These are phyloP conservation scores for Chydorus sphaericus DNA, from an alignment of 2,888 invertebrate species.

Conservation along the genomic window DNA sequence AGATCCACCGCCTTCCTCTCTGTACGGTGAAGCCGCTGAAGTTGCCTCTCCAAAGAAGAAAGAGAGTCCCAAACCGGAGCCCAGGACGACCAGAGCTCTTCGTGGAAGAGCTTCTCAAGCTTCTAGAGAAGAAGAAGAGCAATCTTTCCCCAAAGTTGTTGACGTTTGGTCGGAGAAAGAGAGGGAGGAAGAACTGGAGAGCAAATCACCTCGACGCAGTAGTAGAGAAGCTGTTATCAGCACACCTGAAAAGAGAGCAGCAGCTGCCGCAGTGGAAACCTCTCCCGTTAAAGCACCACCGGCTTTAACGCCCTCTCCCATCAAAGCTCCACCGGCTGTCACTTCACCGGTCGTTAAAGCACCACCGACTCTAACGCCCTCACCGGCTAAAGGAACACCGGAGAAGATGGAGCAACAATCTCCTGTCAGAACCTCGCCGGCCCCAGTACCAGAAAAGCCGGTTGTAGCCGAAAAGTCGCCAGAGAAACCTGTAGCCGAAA, in stretches of 20 bases:
- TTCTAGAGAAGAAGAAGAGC: neutral
- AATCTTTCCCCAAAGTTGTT: neutral
- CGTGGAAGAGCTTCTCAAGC: neutral
- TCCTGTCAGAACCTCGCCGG: neutral
- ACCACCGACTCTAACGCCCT: neutral
- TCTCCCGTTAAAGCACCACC: neutral
- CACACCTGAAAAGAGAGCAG: neutral
- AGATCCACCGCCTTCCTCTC: neutral
- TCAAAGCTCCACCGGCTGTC: neutral
- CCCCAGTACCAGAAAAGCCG: neutral
- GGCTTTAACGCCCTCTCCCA: neutral
- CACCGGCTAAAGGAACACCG: neutral
- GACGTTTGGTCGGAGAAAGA: conserved; percentile 2
- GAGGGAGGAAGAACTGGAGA: conserved; percentile 1
- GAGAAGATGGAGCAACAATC: neutral
- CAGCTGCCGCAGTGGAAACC: neutral
- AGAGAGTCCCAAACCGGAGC: neutral
- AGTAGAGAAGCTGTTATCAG: neutral
- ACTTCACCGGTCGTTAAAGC: neutral
- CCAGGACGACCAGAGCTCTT: neutral
- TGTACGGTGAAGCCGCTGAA: neutral
- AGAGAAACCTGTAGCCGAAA: neutral
- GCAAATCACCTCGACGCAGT: too few relatives aligned
- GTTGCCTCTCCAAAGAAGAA: neutral
- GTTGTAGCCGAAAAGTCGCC: neutral